These are phyloP conservation scores for Eospalax fontanierii DNA, from an alignment of 2,797 vertebrate genomes.

Conservation along the genomic window DNA sequence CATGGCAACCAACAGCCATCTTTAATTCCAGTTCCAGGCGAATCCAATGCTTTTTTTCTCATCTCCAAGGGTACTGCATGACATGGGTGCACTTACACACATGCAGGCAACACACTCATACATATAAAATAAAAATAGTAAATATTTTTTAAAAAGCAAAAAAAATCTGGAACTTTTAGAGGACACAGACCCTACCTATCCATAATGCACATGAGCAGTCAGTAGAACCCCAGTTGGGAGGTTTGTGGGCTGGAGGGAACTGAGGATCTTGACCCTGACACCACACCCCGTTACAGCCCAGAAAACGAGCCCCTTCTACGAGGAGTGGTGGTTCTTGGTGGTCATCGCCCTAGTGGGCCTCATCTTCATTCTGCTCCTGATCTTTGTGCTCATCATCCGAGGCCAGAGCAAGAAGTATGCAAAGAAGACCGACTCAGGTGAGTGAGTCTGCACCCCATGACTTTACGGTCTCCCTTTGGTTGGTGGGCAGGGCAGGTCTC, in stretches of 20 bases:
- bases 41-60: too few species aligned
- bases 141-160: too few species aligned
- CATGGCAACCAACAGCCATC: too few species aligned
- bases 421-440: constrained; percentile 97
- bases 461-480: fast-evolving
- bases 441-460: constrained; percentile 1
- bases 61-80: too few species aligned
- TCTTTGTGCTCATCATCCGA: constrained; percentile 98
- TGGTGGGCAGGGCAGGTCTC: neutral
- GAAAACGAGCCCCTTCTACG: constrained; percentile 97
- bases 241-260: neutral
- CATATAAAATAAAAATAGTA: too few species aligned
- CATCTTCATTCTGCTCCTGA: constrained; percentile 98
- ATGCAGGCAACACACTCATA: too few species aligned
- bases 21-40: too few species aligned
- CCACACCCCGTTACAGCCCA: constrained; percentile 91
- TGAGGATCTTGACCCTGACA: neutral
- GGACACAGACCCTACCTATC: neutral
- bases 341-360: constrained; percentile 98
- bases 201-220: fast-evolving
- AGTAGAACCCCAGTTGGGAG: neutral
- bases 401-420: constrained; percentile 99
- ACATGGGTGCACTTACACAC: too few species aligned
- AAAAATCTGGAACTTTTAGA: neutral
- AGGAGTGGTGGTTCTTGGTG: constrained; percentile 99